Conservation (phyloP, 2,797 vertebrate genomes). For the Melanotaenia boesemani region DNA sequence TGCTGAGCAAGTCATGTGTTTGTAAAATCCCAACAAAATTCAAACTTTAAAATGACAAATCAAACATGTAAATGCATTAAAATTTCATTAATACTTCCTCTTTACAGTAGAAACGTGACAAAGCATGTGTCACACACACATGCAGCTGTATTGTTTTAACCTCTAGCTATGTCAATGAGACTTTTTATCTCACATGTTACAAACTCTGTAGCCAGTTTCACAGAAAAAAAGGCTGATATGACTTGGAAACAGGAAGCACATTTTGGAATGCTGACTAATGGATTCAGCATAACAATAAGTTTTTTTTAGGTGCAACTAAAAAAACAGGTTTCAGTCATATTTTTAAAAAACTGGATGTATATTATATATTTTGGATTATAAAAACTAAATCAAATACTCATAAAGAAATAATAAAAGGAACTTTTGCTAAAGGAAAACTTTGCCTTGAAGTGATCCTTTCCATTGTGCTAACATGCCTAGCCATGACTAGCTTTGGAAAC, state of each 20-base stretch:
- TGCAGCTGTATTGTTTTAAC: not conserved
- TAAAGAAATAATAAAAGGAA: constrained; percentile 1
- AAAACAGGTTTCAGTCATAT: not conserved
- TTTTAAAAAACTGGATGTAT: not conserved
- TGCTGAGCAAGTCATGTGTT: constrained; percentile 27
- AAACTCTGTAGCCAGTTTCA: not conserved
- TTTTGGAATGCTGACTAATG: constrained; percentile 7
- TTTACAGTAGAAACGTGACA: constrained; percentile 17
- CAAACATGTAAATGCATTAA: too few species aligned
- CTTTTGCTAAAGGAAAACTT: constrained; percentile 2
- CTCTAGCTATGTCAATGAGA: not conserved
- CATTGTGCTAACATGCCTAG: not conserved
- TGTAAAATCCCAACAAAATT: constrained; percentile 24
- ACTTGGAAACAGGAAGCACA: constrained; percentile 1
- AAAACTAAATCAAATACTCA: not conserved
- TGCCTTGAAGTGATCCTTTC: not conserved
- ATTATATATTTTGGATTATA: not conserved
- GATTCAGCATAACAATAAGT: not conserved
- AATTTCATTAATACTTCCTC: constrained; percentile 41
- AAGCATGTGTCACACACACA: not conserved
- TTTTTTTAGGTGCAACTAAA: not conserved
- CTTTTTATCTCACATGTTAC: not conserved
- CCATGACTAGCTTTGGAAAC: not conserved
- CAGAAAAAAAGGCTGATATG: not conserved
- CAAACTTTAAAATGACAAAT: not conserved